Base-by-base conservation (phyloP, 1,140 invertebrate species). In the Eupristina koningsbergeri region DNA sequence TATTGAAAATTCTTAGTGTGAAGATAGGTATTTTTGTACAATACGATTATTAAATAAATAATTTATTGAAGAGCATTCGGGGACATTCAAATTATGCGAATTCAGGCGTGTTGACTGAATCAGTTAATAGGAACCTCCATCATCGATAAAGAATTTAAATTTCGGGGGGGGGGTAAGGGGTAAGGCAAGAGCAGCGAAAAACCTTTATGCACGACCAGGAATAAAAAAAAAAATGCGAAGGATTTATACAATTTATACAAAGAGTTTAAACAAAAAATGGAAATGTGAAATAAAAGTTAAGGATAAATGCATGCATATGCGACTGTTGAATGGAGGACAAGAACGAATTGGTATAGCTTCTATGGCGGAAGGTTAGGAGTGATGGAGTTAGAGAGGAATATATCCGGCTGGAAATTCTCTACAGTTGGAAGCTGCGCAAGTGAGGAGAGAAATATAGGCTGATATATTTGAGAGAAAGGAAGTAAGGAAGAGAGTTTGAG, bases 281-380 rank as follows among this genome's bases (percentile, higher is more conserved):
- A 39, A 34, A 69, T 7, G 31, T 8, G 3, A 69, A 22, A 69
- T 36, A 69, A 69, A 69, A 36, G 64, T 69, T 69, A 39, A 69
- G 64, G 64, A 39, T 69, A 39, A 69, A 69, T 69, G 64, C 64
- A 39, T 69, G 64, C 34, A 39, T 69, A 26, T 69, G 64, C 64
- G 64, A 3, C 64, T 39, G 31, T 29, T 3, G 64, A 69, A 39
- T 31, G 19, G 34, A 39, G 34, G 34, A 69, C 34, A 69, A 26
- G 64, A 69, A 69, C 64, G 34, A 36, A 69, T 69, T 22, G 64
- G 34, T 39, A 69, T 36, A 69, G 34, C 15, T 39, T 39, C 64
- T 19, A 39, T 69, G 64, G 34, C 64, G 64, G 64, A 69, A 6
- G 64, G 15, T 69, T 69, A 39, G 13, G n/a, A 39, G 31, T 15